These are phyloP conservation scores for Entomyzon cyanotis DNA, from an alignment of 2,113 vertebrate species.

Conservation along the genomic window DNA sequence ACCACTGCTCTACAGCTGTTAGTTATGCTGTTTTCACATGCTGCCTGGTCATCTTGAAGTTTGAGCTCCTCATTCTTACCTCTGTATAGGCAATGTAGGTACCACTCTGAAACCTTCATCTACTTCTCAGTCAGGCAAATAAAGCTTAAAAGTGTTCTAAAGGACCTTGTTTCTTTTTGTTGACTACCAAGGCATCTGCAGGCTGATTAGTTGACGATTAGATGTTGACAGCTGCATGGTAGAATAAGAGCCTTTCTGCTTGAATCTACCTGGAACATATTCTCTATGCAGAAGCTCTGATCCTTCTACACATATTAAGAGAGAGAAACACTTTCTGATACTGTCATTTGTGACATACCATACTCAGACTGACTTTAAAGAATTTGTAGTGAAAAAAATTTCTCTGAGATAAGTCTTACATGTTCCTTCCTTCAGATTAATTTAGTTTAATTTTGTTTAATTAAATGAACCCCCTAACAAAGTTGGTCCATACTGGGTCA, in stretches of 20 bases:
- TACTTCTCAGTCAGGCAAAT: neutral
- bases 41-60: neutral
- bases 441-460: neutral
- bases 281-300: neutral
- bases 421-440: neutral
- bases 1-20: neutral
- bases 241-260: neutral
- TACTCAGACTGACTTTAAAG: neutral
- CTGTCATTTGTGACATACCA: neutral
- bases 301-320: neutral
- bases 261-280: neutral
- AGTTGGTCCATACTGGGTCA: neutral
- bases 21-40: accelerated
- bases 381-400: neutral
- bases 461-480: neutral
- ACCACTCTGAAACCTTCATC: neutral
- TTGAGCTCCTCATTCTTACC: neutral
- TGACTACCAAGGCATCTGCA: neutral
- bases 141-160: neutral
- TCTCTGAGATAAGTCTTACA: neutral
- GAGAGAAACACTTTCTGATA: neutral
- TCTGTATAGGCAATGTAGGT: no score
- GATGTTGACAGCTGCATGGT: neutral
- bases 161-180: neutral
- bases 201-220: neutral